Conservation (phyloP, 1,140 invertebrate species). For the Drosophila bocqueti region DNA sequence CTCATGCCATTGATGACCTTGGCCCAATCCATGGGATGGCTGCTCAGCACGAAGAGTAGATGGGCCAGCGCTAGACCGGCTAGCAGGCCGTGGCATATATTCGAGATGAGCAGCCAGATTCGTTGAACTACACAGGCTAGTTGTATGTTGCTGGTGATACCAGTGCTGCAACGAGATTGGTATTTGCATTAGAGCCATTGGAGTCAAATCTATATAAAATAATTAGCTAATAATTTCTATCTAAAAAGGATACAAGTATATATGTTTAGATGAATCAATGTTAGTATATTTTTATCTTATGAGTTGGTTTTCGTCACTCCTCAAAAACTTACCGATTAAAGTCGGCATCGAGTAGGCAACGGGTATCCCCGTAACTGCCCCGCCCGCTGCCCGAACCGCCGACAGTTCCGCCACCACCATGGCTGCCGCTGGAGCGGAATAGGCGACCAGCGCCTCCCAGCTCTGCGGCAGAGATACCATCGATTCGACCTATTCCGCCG, state of each 20-base stretch:
- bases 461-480: constrained; percentile 68
- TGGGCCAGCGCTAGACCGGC: constrained; percentile 84
- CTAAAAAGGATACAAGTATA: too few relatives aligned
- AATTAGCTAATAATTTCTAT: too few relatives aligned
- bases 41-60: constrained; percentile 81
- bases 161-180: constrained; percentile 50
- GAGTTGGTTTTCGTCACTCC: background rate
- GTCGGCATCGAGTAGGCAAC: constrained; percentile 73
- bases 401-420: constrained; percentile 26
- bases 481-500: constrained; percentile 39
- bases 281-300: too few relatives aligned
- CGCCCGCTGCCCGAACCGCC: constrained; percentile 51
- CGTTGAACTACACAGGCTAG: constrained; percentile 84
- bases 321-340: constrained; percentile 73
- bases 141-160: constrained; percentile 77
- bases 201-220: background rate
- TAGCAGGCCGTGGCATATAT: constrained; percentile 84
- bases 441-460: constrained; percentile 66
- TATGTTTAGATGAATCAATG: too few relatives aligned
- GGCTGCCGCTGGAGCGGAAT: constrained; percentile 49
- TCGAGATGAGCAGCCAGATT: constrained; percentile 84
- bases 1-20: constrained; percentile 76
- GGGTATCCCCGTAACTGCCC: constrained; percentile 76
- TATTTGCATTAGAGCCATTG: background rate
- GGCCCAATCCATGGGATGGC: constrained; percentile 81